phyloP scores from a whole-genome alignment of 1,140 invertebrate genomes.

The Hyposmocoma kahamanoa region DNA sequence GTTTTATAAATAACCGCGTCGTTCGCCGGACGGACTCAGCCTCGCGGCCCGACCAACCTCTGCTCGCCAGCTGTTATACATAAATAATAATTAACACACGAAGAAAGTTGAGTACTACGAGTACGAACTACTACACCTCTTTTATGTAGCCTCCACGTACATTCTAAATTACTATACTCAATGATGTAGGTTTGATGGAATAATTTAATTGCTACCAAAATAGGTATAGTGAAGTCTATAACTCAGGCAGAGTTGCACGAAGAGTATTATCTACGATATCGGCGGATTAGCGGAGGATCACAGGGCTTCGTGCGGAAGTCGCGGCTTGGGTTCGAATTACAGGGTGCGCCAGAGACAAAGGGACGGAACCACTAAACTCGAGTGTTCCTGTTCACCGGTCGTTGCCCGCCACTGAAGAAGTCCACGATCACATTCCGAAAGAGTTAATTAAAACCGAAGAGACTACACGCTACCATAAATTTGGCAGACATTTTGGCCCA shows the following conservation, averaged over 20 bases:
- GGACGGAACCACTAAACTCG: conserved; percentile 35
- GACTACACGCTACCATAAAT: conserved; percentile 5
- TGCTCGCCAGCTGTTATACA: conserved; percentile 67
- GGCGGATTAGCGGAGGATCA: conserved; percentile 39
- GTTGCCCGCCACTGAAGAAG: not conserved
- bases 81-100: conserved; percentile 69
- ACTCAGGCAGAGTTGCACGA: not conserved
- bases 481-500: conserved; percentile 24
- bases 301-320: conserved; percentile 62
- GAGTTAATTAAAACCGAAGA: not conserved
- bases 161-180: too few species aligned
- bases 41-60: conserved; percentile 58
- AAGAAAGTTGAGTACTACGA: conserved; percentile 52
- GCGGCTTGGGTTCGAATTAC: conserved; percentile 47
- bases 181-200: too few species aligned
- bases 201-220: too few species aligned
- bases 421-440: not conserved
- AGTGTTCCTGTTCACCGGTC: conserved; percentile 29
- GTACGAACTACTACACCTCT: too few species aligned
- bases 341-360: conserved; percentile 34
- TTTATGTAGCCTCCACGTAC: conserved; percentile 21
- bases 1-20: conserved; percentile 71
- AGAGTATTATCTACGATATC: conserved; percentile 30
- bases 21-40: conserved; percentile 61
- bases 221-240: too few species aligned